These are phyloP conservation scores for Smithornis capensis DNA, from an alignment of 2,113 vertebrate genomes.

Conservation along the genomic window DNA sequence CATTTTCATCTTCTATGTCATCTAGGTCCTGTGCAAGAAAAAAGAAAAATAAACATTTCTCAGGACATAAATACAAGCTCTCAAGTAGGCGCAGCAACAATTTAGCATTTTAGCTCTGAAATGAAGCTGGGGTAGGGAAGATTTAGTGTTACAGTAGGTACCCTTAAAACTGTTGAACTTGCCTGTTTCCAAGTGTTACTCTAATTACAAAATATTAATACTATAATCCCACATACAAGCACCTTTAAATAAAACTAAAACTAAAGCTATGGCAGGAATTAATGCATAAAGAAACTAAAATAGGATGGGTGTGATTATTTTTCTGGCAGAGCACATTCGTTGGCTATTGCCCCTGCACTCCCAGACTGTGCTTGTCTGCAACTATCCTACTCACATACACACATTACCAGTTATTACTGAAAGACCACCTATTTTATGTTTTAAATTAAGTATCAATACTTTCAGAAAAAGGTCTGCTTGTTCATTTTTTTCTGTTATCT, in stretches of 20 bases:
- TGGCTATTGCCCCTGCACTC: background rate
- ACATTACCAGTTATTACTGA: background rate
- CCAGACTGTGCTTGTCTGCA: background rate
- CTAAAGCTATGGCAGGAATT: background rate
- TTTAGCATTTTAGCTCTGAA: background rate
- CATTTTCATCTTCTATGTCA: slow-evolving; percentile 97
- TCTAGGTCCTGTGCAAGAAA: slow-evolving; percentile 87
- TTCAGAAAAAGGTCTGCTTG: background rate
- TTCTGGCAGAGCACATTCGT: background rate
- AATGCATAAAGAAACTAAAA: background rate
- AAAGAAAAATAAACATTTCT: background rate
- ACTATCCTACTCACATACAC: background rate
- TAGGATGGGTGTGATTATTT: background rate
- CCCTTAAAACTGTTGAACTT: background rate
- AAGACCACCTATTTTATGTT: background rate
- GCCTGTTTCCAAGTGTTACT: background rate
- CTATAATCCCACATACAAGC: background rate
- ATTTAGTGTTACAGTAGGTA: background rate
- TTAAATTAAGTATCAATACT: background rate
- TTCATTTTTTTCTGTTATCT: background rate
- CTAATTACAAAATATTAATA: background rate
- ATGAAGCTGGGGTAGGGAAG: background rate
- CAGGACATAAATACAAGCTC: background rate
- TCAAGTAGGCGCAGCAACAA: background rate
- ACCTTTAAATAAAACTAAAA: background rate